phyloP scores from a whole-genome alignment of 37 sponge, comb jelly and placozoan species.

The Amphimedon queenslandica region DNA sequence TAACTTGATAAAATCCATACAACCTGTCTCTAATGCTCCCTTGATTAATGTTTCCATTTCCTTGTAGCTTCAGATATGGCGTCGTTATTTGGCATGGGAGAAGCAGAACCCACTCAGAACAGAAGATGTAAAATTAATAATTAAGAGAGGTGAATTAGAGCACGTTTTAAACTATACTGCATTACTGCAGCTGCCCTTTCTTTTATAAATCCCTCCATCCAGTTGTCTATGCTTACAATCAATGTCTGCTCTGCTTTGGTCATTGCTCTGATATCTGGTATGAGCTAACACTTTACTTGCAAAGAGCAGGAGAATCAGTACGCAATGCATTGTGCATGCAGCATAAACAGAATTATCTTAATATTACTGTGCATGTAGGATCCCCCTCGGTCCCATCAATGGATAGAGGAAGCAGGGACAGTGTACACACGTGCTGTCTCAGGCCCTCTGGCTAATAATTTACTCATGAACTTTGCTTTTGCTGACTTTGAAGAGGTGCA shows the following conservation, averaged over 20 bases:
- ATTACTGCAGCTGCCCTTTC: no score
- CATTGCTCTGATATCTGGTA: constrained; percentile 93
- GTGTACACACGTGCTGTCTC: constrained; percentile 70
- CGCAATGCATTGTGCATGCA: not conserved
- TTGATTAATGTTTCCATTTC: no score
- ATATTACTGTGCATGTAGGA: no score
- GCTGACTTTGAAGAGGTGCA: constrained; percentile 94
- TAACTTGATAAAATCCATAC: no score
- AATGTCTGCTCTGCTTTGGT: constrained; percentile 84
- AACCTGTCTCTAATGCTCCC: no score
- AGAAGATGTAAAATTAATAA: constrained; percentile 61
- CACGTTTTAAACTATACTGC: no score
- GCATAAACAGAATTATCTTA: not conserved
- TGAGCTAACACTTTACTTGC: constrained; percentile 85
- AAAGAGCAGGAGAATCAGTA: constrained; percentile 61
- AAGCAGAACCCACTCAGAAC: constrained; percentile 85
- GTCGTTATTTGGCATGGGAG: constrained; percentile 88
- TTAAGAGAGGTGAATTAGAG: constrained; percentile 77
- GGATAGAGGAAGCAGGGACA: constrained; percentile 60
- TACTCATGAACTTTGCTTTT: constrained; percentile 88
- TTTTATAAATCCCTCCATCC: no score
- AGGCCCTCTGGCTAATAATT: constrained; percentile 53
- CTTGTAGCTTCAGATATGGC: constrained; percentile 79
- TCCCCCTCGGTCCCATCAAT: constrained; percentile 11
- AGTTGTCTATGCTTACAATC: constrained; percentile 89